Conservation (phyloP, 37 sponge, comb jelly and placozoan genomes). For the Aphrocallistes beatrix region DNA sequence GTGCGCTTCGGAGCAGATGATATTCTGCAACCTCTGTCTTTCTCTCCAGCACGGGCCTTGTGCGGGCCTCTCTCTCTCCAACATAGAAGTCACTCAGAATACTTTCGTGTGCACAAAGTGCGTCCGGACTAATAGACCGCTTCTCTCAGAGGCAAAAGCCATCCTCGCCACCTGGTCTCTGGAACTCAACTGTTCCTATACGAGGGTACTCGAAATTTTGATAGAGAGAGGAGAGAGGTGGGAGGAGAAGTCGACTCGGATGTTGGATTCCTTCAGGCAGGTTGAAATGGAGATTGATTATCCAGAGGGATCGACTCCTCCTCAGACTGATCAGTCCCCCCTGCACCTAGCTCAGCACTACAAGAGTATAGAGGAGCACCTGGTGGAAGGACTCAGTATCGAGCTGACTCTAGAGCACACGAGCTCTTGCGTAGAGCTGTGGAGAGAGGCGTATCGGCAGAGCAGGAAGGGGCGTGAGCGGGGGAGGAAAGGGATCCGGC, state of each 20-base stretch:
- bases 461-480: not conserved
- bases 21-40: constrained; percentile 8
- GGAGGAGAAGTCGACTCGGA: not conserved
- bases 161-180: not conserved
- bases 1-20: constrained; percentile 15
- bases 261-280: not conserved
- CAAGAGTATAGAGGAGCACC: not conserved
- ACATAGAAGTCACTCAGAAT: constrained; percentile 1
- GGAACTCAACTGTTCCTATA: not conserved
- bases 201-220: not conserved
- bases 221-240: not conserved
- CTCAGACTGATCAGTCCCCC: not conserved
- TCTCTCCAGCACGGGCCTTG: not conserved
- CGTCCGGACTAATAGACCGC: not conserved
- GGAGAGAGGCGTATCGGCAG: not conserved
- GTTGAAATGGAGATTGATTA: not conserved
- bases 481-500: not conserved
- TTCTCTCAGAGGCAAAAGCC: not conserved
- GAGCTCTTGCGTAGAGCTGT: not conserved
- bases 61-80: not conserved
- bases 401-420: not conserved
- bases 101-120: not conserved
- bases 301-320: not conserved
- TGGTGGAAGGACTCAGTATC: not conserved
- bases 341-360: not conserved